These are phyloP conservation scores for Ectemnius continuus DNA, from an alignment of 2,888 invertebrate genomes.

Conservation along the genomic window DNA sequence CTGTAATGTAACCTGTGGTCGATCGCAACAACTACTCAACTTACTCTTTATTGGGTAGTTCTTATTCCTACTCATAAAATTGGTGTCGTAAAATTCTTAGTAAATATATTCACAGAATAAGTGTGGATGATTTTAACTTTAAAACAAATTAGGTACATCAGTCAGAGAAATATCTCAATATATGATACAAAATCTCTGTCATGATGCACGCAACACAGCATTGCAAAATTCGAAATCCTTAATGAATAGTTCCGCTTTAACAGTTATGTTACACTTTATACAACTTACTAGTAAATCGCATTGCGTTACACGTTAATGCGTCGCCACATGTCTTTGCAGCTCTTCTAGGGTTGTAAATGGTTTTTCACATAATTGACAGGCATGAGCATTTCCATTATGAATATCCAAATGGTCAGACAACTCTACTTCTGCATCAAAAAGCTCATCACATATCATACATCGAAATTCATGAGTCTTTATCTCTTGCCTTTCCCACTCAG, in stretches of 20 bases:
- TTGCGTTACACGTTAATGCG: constrained; percentile 62
- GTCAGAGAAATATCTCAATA: too few species aligned
- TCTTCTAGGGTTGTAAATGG: constrained; percentile 70
- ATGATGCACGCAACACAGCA: too few species aligned
- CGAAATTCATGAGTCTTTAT: constrained; percentile 59
- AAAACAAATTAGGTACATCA: too few species aligned
- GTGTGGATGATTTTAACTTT: too few species aligned
- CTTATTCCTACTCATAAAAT: too few species aligned
- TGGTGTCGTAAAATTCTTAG: too few species aligned
- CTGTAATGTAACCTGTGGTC: too few species aligned
- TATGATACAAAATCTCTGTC: too few species aligned
- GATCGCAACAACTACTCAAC: too few species aligned
- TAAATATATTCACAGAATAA: too few species aligned
- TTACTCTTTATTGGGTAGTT: too few species aligned
- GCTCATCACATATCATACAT: constrained; percentile 71
- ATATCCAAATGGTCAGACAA: constrained; percentile 70
- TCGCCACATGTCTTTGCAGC: constrained; percentile 71
- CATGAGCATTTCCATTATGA: constrained; percentile 68
- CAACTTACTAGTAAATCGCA: background rate
- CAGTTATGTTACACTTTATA: constrained; percentile 1
- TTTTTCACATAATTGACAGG: constrained; percentile 73
- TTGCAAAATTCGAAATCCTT: background rate
- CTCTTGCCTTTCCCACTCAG: constrained; percentile 70
- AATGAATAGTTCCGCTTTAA: background rate
- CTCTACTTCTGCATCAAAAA: constrained; percentile 66